Evolutionary conservation across 1,140 invertebrate genomes (phyloP), one percentile per base, ranked within the genome.

Genomic region (Drosophila athabasca): DNA sequence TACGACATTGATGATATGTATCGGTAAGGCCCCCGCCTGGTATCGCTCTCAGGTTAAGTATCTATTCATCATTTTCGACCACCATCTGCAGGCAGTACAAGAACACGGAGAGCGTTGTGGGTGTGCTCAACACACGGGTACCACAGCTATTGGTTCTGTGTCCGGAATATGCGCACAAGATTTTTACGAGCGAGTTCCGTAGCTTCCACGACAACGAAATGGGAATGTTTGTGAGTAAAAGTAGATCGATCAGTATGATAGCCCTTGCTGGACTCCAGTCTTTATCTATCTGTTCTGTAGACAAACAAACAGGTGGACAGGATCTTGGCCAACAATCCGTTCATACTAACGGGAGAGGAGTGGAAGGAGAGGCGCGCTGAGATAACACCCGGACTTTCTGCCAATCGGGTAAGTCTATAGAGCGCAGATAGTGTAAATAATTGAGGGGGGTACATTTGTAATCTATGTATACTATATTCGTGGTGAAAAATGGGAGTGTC

Each of bases 281-380:
- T 31, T 31, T 31, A 2, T 31, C 6, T 31, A 7, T 31, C 9
- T 3, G 17, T 19, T 31, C 15, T 26, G 45, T 29, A 91, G 62
- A 49, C 90, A 3, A 78, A 92, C 57, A 62, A 79, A 24, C 68
- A 92, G 35, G 50, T 68, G 3, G 93, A 93, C 76, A 81, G 87
- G 15, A 84, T 93, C 15, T 62, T 93, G 45, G 81, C 72, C 2
- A 75, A 78, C 29, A 93, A 93, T 76, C 80, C 93, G 0, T 93
- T 93, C 61, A 35, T 91, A 4, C 57, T 91, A 4, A 75, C 52
- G 4, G 93, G 92, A 13, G 87, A 93, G 5, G 75, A 67, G 7
- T 95, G 94, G 94, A 94, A 94, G 75, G 84, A 92, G n/a, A 91
- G 93, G 17, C 81, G 94, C 22, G 83, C 83, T 6, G 92, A 94